A percentile compares a stretch with the other conserved stretches of the same genome.
phyloP scores from a whole-genome alignment of 2,888 invertebrate species.

The Geotrupes spiniger region DNA sequence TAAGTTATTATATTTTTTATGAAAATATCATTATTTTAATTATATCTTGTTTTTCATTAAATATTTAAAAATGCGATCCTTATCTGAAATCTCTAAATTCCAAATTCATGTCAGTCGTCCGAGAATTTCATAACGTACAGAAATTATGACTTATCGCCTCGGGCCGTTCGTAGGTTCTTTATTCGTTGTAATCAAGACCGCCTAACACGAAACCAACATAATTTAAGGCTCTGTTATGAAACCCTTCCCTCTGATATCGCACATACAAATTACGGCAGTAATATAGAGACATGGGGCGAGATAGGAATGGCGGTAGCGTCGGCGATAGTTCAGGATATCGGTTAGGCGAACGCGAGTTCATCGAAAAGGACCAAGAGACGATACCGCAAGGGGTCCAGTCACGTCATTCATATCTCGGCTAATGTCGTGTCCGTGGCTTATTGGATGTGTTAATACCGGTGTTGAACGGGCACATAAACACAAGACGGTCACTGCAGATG shows the following conservation, averaged over 20 bases:
- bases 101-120: too few relatives aligned
- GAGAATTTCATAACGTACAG: too few relatives aligned
- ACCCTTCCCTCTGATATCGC: slow-evolving; percentile 4
- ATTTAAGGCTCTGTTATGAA: slow-evolving; percentile 6
- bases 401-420: slow-evolving; percentile 52
- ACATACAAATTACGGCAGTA: slow-evolving; percentile 19
- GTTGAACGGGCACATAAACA: slow-evolving; percentile 50
- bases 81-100: too few relatives aligned
- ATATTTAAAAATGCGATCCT: too few relatives aligned
- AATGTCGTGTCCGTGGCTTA: slow-evolving; percentile 50
- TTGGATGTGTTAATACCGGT: slow-evolving; percentile 52
- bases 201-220: slow-evolving; percentile 4
- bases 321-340: slow-evolving; percentile 3
- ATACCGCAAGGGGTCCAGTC: slow-evolving; percentile 35
- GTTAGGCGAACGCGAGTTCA: not conserved
- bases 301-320: slow-evolving; percentile 24
- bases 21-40: too few relatives aligned
- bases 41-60: too few relatives aligned
- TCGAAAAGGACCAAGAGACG: not conserved
- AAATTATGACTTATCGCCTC: too few relatives aligned
- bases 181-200: not conserved
- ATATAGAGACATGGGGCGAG: slow-evolving; percentile 13
- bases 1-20: too few relatives aligned
- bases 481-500: slow-evolving; percentile 50
- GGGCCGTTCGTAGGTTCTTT: too few relatives aligned